Evolutionary conservation across 35 echinoderm and acorn worm genomes (phyloP), one percentile per base, ranked within the genome.

Genomic region (Apostichopus parvimensis): DNA sequence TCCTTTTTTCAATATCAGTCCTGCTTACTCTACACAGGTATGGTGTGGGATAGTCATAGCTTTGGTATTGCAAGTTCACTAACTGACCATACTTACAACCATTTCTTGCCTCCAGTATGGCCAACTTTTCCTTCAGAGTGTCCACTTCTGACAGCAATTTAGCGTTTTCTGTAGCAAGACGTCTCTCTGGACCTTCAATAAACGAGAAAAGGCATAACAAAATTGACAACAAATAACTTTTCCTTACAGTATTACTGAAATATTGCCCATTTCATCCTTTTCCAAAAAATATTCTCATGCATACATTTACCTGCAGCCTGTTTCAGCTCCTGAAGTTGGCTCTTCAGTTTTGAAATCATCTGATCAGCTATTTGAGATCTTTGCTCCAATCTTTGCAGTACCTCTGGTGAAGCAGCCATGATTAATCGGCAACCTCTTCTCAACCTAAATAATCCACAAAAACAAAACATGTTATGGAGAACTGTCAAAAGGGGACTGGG

Each of bases 361-460:
- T 84, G 81, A 84, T 57, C 54, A 11, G 81, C 81, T 22, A 58
- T 20, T 8, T 20, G 54, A 20, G 81, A 56, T 84, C 81, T 84
- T 59, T 84, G 81, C 55, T 84, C 81, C 15, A 84, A 84, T 18
- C 14, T 11, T 58, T 84, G 81, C 18, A 84, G 81, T 9, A 84
- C 21, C 57, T 84, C 81, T 84, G 81, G 55, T 84, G 81, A 58
- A 20, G 81, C 55, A 8, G 81, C 81, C 81, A 84, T 84, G 81
- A 84, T 18, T 12, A 58, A 5, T 21, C 81, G 55, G 15, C 2
- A 58, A 58, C 9, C 57, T 61, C 81, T 24, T 84, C 55, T 21
- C 28, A 84, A 57, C 81, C 81, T 84, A 18, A 58, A 11, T 54
- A 54, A 6, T 6, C 17, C 54, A 54, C 12, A 56, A 56, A 61